These are phyloP conservation scores for Lypha dubia DNA, from an alignment of 2,888 invertebrate species.

Conservation along the genomic window DNA sequence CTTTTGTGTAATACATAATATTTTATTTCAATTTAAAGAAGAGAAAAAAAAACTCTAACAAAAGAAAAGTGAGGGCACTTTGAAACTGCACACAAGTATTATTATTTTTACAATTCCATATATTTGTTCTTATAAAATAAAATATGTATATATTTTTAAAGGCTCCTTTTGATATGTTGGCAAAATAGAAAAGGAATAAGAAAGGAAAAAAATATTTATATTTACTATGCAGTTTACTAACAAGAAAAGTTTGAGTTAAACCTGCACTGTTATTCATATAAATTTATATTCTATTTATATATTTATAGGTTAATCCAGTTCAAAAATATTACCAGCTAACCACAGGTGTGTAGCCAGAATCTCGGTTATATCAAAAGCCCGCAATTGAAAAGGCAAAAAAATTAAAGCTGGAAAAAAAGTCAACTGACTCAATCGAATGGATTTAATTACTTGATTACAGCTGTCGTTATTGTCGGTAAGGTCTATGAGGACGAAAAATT, in stretches of 20 bases:
- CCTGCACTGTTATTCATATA: background rate
- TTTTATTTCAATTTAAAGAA: constrained; percentile 26
- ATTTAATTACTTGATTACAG: no score
- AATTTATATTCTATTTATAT: background rate
- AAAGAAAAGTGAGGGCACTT: constrained; percentile 27
- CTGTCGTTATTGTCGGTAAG: no score
- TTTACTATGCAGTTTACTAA: background rate
- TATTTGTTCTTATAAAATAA: background rate
- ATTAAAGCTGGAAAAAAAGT: no score
- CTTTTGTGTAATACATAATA: constrained; percentile 22
- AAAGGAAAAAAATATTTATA: background rate
- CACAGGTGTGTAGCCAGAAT: no score
- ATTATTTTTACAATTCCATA: constrained; percentile 1
- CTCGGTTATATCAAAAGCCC: no score
- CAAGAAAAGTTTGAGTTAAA: background rate
- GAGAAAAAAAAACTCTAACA: background rate
- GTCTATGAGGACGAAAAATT: no score
- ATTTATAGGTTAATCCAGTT: no score
- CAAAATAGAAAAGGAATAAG: background rate
- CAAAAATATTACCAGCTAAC: no score
- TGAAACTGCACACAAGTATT: constrained; percentile 6
- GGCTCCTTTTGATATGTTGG: constrained; percentile 12
- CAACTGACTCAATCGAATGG: no score
- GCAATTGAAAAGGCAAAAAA: no score
- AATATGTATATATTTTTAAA: background rate